phyloP scores from a whole-genome alignment of 2,797 vertebrate species.

The Selene dorsalis region DNA sequence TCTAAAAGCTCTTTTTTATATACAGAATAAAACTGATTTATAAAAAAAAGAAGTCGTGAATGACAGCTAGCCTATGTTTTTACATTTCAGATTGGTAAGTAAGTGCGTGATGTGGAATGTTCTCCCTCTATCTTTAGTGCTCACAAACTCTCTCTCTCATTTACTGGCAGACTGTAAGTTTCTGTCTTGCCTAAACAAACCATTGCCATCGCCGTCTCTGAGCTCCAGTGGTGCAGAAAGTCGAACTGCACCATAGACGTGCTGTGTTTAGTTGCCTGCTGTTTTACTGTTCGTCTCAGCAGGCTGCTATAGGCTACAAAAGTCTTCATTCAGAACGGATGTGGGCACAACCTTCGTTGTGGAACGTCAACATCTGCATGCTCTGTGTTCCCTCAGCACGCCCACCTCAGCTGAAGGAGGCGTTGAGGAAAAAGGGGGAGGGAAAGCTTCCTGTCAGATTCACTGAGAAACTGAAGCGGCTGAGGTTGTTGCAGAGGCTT shows the following conservation, averaged over 20 bases:
- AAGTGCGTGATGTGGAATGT: background rate
- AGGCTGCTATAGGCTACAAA: slow-evolving; percentile 37
- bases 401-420: slow-evolving; percentile 65
- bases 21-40: background rate
- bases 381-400: slow-evolving; percentile 65
- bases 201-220: background rate
- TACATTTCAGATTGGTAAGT: background rate
- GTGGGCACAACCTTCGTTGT: slow-evolving; percentile 73
- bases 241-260: background rate
- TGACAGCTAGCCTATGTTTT: background rate
- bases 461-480: slow-evolving; percentile 46
- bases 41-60: background rate
- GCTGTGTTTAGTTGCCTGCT: slow-evolving; percentile 18
- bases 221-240: slow-evolving; percentile 14
- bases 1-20: slow-evolving; percentile 15
- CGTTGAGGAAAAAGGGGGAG: slow-evolving; percentile 57
- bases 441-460: slow-evolving; percentile 70
- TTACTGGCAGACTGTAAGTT: background rate
- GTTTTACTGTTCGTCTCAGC: slow-evolving; percentile 27
- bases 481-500: slow-evolving; percentile 40
- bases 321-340: slow-evolving; percentile 75
- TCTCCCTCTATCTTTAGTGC: background rate
- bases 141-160: background rate
- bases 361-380: slow-evolving; percentile 72
- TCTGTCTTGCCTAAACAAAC: background rate